Evolutionary conservation across 2,797 vertebrate genomes (phyloP), one percentile per base, ranked within the genome.

Genomic region (Darevskia nairensis): DNA sequence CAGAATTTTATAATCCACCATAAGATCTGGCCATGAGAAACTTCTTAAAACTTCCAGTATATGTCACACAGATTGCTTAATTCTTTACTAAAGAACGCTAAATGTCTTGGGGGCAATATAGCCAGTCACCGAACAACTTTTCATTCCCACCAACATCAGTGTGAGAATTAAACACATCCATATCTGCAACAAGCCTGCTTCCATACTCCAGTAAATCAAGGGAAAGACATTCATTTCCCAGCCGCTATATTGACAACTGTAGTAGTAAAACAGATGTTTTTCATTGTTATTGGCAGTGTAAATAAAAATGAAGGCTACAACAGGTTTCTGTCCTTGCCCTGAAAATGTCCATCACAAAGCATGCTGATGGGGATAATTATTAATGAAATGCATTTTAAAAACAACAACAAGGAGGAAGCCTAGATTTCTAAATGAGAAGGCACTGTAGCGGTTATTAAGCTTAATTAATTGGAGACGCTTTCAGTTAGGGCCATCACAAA

Each of bases 291-390:
- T 13, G 96, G 90, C 94, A 92, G 84, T 95, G 96, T 94, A 95
- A 89, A 75, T 82, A 75, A 82, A 86, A 93, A 94, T 29, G 87
- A 93, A 93, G 88, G 95, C 92, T 95, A 94, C 88, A 92, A 84
- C 76, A 88, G 50, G 83, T 95, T 95, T 95, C 91, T 93, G 69
- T 95, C 92, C 93, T 94, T 95, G 94, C 88, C 94, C 93, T 92
- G 89, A 94, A 95, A 93, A 94, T 89, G 92, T 95, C 95, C 95
- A 96, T 95, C 96, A 95, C 93, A 97, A 85, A 96, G 96, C 96
- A 96, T 97, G 96, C 96, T 95, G 95, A 96, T 94, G 95, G 90
- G 92, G 92, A 96, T 95, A 96, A 95, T 96, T 96, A 96, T 96
- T 96, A 96, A 94, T 95, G 95, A 96, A 94, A 96, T 95, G 93